Conservation (phyloP, 2,888 invertebrate genomes). For the Aspidiotus destructor region DNA sequence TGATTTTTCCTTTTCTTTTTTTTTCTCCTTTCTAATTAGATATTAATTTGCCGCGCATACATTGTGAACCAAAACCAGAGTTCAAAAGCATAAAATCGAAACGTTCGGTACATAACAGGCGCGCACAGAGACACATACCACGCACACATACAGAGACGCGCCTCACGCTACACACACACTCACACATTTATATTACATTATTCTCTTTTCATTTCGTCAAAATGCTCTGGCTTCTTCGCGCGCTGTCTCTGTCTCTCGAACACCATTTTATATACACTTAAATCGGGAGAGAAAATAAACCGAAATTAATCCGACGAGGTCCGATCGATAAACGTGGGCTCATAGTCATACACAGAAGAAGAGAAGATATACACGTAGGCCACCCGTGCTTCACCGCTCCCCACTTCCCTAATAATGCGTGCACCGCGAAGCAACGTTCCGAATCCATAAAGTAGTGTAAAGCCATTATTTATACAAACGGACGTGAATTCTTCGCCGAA, state of each 20-base stretch:
- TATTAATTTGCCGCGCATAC: no score
- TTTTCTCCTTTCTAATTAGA: no score
- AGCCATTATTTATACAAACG: constrained; percentile 31
- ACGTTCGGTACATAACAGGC: neutral
- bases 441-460: constrained; percentile 31
- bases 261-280: constrained; percentile 20
- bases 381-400: constrained; percentile 7
- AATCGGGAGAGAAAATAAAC: constrained; percentile 28
- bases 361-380: constrained; percentile 29
- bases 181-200: constrained; percentile 4
- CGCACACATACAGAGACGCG: neutral
- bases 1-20: no score
- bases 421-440: constrained; percentile 9
- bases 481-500: constrained; percentile 24
- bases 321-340: constrained; percentile 33
- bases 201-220: neutral
- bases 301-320: constrained; percentile 32
- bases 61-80: no score
- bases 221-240: neutral
- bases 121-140: neutral
- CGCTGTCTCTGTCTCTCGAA: constrained; percentile 10
- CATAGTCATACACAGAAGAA: constrained; percentile 28
- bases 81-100: neutral
- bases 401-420: constrained; percentile 12
- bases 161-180: neutral